A percentile compares a stretch with the other conserved stretches of the same genome.
These are phyloP conservation scores for Lasiurus borealis DNA, from an alignment of 2,113 vertebrate genomes.

Conservation along the genomic window DNA sequence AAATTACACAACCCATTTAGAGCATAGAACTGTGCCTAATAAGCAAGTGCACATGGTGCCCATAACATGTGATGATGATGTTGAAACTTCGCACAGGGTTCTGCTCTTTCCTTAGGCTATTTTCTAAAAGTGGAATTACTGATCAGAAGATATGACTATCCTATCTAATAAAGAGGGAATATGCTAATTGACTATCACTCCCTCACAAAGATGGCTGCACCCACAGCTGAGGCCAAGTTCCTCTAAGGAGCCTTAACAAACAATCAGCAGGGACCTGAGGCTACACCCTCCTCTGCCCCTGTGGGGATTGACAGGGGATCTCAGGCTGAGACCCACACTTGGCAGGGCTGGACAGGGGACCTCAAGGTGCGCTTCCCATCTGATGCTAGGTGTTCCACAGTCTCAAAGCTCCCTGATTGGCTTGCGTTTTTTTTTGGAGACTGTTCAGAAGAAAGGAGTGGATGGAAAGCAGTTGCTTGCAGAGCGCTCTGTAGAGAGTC, in stretches of 20 bases:
- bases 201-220: too few relatives aligned
- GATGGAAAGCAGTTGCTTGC: not conserved
- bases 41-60: not conserved
- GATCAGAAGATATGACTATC: not conserved
- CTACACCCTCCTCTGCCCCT: too few relatives aligned
- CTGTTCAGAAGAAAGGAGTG: not conserved
- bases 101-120: not conserved
- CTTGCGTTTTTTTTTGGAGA: slow-evolving; percentile 12
- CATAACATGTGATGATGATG: not conserved
- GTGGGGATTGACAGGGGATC: too few relatives aligned
- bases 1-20: not conserved
- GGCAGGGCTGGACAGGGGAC: too few relatives aligned
- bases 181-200: too few relatives aligned
- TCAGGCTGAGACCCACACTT: too few relatives aligned
- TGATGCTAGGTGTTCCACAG: not conserved
- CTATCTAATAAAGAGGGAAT: too few relatives aligned
- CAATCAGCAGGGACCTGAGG: too few relatives aligned
- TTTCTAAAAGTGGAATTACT: slow-evolving; percentile 54
- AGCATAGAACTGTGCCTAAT: not conserved
- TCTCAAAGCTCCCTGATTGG: not conserved
- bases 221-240: too few relatives aligned
- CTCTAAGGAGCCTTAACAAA: too few relatives aligned
- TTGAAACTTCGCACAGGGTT: slow-evolving; percentile 11
- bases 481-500: not conserved
- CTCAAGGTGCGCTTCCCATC: too few relatives aligned